A percentile compares a stretch with the other conserved stretches of the same genome.
Conservation (phyloP, 2,888 invertebrate species). For the Thymelicus sylvestris region DNA sequence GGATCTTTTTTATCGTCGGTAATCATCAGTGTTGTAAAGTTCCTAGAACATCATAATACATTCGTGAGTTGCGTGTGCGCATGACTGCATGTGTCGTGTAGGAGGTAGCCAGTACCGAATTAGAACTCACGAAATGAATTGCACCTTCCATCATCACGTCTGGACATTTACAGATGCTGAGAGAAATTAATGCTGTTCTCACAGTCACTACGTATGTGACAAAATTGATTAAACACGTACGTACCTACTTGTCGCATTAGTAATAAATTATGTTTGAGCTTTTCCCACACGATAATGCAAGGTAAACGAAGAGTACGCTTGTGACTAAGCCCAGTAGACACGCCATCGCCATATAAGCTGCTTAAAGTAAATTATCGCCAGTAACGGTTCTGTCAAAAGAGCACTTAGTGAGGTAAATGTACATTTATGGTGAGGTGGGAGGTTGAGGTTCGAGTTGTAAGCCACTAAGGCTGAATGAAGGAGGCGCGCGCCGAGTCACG, state of each 20-base stretch:
- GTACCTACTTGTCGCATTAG: constrained; percentile 12
- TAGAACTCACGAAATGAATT: constrained; percentile 22
- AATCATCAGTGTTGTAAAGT: constrained; percentile 38
- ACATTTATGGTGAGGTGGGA: constrained; percentile 41
- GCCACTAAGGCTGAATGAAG: constrained; percentile 71
- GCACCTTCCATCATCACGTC: constrained; percentile 10
- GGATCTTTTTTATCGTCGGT: constrained; percentile 29
- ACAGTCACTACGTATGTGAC: constrained; percentile 12
- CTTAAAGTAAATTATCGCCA: constrained; percentile 24
- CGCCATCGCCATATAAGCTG: constrained; percentile 19
- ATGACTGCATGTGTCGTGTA: constrained; percentile 39
- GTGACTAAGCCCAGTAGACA: constrained; percentile 21
- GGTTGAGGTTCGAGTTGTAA: constrained; percentile 47
- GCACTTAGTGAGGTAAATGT: constrained; percentile 33
- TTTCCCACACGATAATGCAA: constrained; percentile 9
- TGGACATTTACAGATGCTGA: constrained; percentile 2
- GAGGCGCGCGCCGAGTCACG: constrained; percentile 58
- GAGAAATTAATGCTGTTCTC: constrained; percentile 15
- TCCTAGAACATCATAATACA: constrained; percentile 42
- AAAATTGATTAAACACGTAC: constrained; percentile 19
- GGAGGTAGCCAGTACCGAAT: constrained; percentile 11
- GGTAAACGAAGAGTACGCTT: constrained; percentile 13
- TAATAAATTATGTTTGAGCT: constrained; percentile 14
- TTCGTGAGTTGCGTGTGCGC: constrained; percentile 41
- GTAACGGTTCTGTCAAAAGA: constrained; percentile 31